Percentiles rank a stretch among this genome's conserved stretches.
phyloP scores from a whole-genome alignment of 2,797 vertebrate genomes.

The Muscicapa comitata region DNA sequence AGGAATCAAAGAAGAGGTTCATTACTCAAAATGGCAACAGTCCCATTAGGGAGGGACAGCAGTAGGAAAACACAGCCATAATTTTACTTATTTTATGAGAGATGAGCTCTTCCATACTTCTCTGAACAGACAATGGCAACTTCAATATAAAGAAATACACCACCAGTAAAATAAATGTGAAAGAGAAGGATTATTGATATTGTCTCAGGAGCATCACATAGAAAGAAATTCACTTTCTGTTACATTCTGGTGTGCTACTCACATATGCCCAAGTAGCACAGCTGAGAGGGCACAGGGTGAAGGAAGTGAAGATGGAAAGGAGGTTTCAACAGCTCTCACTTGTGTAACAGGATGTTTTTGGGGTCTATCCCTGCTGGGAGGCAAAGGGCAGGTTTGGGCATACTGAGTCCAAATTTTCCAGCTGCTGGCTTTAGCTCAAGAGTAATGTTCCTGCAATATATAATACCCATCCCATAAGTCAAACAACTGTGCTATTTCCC shows the following conservation, averaged over 20 bases:
- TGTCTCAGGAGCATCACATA: neutral
- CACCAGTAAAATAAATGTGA: neutral
- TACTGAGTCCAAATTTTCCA: neutral
- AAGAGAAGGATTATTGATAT: neutral
- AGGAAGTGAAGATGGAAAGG: neutral
- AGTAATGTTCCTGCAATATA: neutral
- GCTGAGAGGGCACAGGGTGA: neutral
- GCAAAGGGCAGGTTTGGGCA: neutral
- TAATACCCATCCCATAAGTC: neutral
- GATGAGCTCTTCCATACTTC: slow-evolving; percentile 24
- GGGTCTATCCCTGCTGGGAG: rapidly evolving
- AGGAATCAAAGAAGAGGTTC: slow-evolving; percentile 30
- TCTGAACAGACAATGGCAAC: neutral
- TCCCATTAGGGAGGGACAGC: slow-evolving; percentile 32
- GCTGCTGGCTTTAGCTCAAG: neutral
- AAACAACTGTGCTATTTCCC: neutral
- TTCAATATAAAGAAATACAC: slow-evolving; percentile 7
- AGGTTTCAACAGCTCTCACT: neutral
- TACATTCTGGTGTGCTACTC: neutral
- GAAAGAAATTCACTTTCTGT: slow-evolving; percentile 19
- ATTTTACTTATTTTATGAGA: slow-evolving; percentile 48
- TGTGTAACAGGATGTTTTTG: neutral
- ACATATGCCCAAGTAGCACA: neutral
- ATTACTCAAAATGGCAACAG: slow-evolving; percentile 56
- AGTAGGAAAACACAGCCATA: slow-evolving; percentile 33